Conservation (phyloP, 2,113 vertebrate species). For the Anolis carolinensis region DNA sequence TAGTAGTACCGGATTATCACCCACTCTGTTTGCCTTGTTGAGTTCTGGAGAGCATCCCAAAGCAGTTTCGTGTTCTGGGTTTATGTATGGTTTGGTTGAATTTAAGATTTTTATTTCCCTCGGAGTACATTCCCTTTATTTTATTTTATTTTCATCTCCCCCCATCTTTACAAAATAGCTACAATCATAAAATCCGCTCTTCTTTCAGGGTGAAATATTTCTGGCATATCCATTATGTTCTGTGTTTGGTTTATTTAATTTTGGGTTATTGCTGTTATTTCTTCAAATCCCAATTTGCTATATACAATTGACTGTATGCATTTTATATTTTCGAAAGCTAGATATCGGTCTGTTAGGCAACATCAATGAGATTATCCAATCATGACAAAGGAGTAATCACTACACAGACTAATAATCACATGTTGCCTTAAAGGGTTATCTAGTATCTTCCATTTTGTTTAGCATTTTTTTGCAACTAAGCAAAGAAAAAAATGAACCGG, state of each 20-base stretch:
- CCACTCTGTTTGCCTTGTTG: conserved; percentile 78
- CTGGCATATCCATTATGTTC: conserved; percentile 76
- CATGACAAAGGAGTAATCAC: conserved; percentile 73
- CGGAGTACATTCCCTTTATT: background rate
- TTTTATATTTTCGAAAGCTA: conserved; percentile 81
- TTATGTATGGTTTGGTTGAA: conserved; percentile 37
- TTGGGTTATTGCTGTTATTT: conserved; percentile 43
- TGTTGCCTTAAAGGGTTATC: conserved; percentile 87
- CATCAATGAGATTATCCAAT: conserved; percentile 73
- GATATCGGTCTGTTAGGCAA: conserved; percentile 82
- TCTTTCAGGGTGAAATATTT: conserved; percentile 76
- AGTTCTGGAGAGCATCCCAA: conserved; percentile 80
- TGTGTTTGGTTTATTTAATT: conserved; percentile 67
- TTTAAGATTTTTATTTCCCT: conserved; percentile 66
- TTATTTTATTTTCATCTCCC: conserved; percentile 17
- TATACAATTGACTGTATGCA: conserved; percentile 75
- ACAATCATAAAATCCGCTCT: conserved; percentile 57
- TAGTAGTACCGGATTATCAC: conserved; percentile 81
- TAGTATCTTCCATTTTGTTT: conserved; percentile 84
- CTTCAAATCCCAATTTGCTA: conserved; percentile 68
- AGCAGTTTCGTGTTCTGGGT: conserved; percentile 70
- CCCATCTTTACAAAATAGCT: conserved; percentile 16
- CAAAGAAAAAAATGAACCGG: conserved; percentile 69
- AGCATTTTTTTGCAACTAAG: conserved; percentile 77
- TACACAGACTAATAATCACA: conserved; percentile 80